phyloP scores from a whole-genome alignment of 2,888 invertebrate genomes.

The Xanthia icteritia region DNA sequence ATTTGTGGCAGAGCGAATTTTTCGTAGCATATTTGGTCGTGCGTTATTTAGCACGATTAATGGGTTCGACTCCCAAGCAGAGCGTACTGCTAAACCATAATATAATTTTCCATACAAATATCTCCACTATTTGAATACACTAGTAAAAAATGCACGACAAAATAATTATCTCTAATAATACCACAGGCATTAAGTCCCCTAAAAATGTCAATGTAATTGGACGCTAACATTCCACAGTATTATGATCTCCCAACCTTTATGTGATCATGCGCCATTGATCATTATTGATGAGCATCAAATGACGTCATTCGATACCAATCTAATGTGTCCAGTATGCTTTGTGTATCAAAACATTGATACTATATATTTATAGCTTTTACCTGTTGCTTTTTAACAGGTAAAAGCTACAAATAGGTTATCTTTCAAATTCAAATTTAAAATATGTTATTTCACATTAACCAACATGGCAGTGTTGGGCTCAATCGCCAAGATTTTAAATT shows the following conservation, averaged over 20 bases:
- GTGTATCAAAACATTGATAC: conserved; percentile 17
- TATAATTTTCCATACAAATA: neutral
- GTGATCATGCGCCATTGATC: conserved; percentile 19
- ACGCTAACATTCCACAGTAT: conserved; percentile 29
- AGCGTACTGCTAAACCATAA: too few relatives aligned
- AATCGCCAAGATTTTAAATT: too few relatives aligned
- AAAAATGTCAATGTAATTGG: conserved; percentile 26
- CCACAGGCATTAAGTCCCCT: neutral
- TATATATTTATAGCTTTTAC: conserved; percentile 15
- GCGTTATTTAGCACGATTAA: neutral
- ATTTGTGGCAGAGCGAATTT: neutral
- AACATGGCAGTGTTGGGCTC: too few relatives aligned
- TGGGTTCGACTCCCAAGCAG: neutral
- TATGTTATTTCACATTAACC: neutral
- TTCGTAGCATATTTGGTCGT: neutral
- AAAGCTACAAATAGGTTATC: neutral
- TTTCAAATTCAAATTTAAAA: neutral
- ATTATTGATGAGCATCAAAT: conserved; percentile 9
- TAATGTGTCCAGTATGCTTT: conserved; percentile 32
- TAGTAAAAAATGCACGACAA: neutral
- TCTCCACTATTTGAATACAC: neutral
- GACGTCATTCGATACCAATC: conserved; percentile 33
- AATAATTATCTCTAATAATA: neutral
- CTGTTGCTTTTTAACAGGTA: neutral
- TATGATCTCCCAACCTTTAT: conserved; percentile 23